Evolutionary conservation across 2,797 vertebrate genomes (phyloP).

Genomic region (Lutjanus argentimaculatus): DNA sequence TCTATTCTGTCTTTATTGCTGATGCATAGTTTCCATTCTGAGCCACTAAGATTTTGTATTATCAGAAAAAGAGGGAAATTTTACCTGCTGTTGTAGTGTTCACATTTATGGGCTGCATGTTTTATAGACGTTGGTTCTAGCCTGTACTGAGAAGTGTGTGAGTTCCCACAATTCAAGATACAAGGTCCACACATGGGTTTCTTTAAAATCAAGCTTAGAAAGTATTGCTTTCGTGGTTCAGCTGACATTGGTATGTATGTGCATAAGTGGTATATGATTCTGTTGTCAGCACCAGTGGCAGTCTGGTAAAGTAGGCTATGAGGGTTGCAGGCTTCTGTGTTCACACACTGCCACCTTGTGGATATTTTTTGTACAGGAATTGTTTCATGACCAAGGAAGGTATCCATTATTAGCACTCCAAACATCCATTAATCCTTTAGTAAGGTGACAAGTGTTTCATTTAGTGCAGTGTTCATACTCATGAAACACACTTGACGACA

Average conservation of each 20-base stretch:
- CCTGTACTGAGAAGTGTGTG: neutral
- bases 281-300: neutral
- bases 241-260: neutral
- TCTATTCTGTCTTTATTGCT: neutral
- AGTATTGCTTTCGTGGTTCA: neutral
- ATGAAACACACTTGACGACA: neutral
- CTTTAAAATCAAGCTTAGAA: too few relatives aligned
- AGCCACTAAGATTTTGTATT: neutral
- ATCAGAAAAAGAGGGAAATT: neutral
- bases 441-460: neutral
- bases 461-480: neutral
- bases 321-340: slow-evolving; percentile 1
- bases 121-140: neutral
- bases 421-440: neutral
- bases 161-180: neutral
- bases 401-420: neutral
- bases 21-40: neutral
- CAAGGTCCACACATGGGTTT: too few relatives aligned
- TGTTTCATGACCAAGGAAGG: neutral
- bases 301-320: neutral
- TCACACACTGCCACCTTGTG: slow-evolving; percentile 74
- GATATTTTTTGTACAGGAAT: slow-evolving; percentile 31
- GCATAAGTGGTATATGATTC: neutral
- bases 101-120: neutral
- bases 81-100: neutral